phyloP scores from a whole-genome alignment of 2,797 vertebrate species.

The Gymnothorax javanicus region DNA sequence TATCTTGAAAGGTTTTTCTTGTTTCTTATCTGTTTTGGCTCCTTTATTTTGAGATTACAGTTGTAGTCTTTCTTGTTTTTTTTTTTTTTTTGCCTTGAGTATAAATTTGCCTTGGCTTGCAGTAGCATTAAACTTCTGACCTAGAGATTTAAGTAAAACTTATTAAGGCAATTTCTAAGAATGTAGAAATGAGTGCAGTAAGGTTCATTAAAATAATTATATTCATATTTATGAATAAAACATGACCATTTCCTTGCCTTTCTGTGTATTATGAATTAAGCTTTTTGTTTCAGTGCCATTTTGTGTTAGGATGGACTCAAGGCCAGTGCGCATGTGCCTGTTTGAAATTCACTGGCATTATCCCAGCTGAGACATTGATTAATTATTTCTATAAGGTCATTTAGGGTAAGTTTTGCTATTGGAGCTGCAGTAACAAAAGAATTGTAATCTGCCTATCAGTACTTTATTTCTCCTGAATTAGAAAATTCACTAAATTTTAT shows the following conservation, averaged over 20 bases:
- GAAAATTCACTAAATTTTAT: not conserved
- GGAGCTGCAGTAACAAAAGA: not conserved
- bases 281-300: not conserved
- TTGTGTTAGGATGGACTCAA: not conserved
- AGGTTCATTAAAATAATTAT: not conserved
- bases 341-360: not conserved
- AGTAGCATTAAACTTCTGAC: not conserved
- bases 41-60: not conserved
- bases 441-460: not conserved
- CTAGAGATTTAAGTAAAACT: not conserved
- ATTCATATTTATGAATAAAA: conserved; percentile 2
- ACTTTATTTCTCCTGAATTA: not conserved
- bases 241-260: not conserved
- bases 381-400: not conserved
- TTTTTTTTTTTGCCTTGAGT: not conserved
- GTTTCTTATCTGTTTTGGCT: not conserved
- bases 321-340: not conserved
- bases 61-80: not conserved
- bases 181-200: not conserved
- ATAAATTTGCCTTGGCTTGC: not conserved
- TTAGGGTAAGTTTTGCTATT: not conserved
- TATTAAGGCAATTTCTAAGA: not conserved
- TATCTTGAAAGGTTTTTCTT: not conserved
- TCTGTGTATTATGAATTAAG: not conserved
- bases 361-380: not conserved